A percentile compares a stretch with the other conserved stretches of the same genome.
Evolutionary conservation across 2,888 invertebrate species (phyloP).

Genomic region (Callimorpha dominula): DNA sequence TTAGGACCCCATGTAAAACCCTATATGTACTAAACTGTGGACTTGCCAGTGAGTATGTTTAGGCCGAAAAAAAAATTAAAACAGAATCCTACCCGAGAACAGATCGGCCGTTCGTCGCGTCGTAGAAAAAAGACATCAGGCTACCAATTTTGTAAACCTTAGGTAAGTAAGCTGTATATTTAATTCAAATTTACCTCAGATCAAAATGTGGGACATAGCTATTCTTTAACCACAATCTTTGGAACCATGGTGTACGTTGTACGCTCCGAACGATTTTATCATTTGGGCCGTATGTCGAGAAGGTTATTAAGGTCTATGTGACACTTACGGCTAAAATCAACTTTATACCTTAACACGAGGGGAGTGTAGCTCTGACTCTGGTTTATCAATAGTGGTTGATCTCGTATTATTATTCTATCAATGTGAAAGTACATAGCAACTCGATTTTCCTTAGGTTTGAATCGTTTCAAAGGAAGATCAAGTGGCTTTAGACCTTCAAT

Average conservation of each 20-base stretch:
- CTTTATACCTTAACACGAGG: background rate
- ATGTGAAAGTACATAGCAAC: conserved; percentile 25
- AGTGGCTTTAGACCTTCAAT: conserved; percentile 58
- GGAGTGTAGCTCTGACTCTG: background rate
- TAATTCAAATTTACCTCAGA: background rate
- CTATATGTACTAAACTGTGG: background rate
- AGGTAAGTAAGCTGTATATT: background rate
- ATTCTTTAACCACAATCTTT: background rate
- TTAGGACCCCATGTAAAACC: background rate
- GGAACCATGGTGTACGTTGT: background rate
- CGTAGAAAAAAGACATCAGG: background rate
- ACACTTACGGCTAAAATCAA: background rate
- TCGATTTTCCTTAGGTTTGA: conserved; percentile 36
- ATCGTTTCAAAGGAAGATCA: conserved; percentile 56
- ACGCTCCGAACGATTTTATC: background rate
- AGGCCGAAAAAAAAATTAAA: background rate
- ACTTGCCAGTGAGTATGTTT: too few species aligned
- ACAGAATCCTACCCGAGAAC: background rate
- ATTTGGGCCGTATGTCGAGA: background rate
- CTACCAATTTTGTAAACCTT: background rate
- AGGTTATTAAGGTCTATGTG: background rate
- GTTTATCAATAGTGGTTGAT: conserved; percentile 17
- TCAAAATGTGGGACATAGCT: background rate
- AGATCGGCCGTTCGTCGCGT: background rate
- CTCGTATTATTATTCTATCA: conserved; percentile 26